phyloP scores from a whole-genome alignment of 1,140 invertebrate genomes.

The Galleria mellonella region DNA sequence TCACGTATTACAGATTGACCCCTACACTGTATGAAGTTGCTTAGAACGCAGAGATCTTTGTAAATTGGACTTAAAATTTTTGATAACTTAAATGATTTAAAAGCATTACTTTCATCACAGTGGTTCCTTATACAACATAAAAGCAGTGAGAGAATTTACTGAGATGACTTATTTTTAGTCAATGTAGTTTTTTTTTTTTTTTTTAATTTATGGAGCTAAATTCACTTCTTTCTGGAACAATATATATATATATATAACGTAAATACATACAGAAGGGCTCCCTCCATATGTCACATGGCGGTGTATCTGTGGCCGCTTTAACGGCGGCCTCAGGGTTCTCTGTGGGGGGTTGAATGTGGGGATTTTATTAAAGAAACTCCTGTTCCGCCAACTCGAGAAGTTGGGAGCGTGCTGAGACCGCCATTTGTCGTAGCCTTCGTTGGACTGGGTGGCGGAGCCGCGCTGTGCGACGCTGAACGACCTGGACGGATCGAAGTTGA shows the following conservation, averaged over 20 bases:
- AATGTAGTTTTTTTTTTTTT: no score
- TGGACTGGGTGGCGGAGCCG: not conserved
- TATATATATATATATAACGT: not conserved
- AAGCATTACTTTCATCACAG: no score
- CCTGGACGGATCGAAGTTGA: conserved; percentile 1
- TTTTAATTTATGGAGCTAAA: no score
- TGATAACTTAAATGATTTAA: no score
- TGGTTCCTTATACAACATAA: no score
- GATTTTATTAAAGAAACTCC: not conserved
- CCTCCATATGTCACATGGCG: conserved; percentile 1
- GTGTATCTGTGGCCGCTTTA: not conserved
- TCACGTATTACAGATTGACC: no score
- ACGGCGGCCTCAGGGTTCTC: not conserved
- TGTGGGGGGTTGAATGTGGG: not conserved
- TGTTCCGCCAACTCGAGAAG: not conserved
- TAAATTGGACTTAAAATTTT: no score
- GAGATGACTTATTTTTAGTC: no score
- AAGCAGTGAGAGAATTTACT: no score
- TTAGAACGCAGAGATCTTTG: no score
- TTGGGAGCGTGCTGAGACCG: not conserved
- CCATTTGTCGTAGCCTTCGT: not conserved
- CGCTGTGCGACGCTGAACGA: not conserved
- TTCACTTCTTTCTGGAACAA: no score
- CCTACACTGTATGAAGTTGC: no score
- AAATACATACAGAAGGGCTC: conserved; percentile 7